Evolutionary conservation across 2,888 invertebrate genomes (phyloP), one percentile per base, ranked within the genome.

Genomic region (Drosophila diplacantha): DNA sequence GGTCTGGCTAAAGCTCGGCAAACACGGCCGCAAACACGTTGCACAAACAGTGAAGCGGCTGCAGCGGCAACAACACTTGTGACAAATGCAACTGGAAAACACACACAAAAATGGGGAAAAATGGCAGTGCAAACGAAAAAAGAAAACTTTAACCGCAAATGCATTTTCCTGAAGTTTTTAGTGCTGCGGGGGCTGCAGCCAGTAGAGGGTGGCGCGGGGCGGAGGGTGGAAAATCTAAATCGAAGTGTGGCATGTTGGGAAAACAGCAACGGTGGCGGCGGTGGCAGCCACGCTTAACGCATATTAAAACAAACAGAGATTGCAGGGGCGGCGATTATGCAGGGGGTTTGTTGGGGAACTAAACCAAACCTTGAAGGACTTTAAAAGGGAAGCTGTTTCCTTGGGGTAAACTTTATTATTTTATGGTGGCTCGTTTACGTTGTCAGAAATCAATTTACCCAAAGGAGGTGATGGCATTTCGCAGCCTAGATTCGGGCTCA

Each of bases 1-100:
- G 47, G 56, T 35, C 38, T 50, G 51, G 57, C 62, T 56, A 77
- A 81, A 81, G 78, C 83, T 73, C 47, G 50, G 65, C 82, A 78
- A 83, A 81, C 84, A 79, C 49, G 29, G 62, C 76, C 69, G 64
- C 78, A 83, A 82, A 83, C 78, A 83, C 78, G 78, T 79, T 83
- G 82, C 78, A 81, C 78, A 83, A 79, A 79, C 80, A 78, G 71
- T 77, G 81, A 68, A 58, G 44, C 61, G 22, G 18, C 31, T 57
- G 44, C 76, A 38, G 44, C 41, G 38, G 31, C 44, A 64, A n/a
- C 76, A 44, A 22, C 53, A 51, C 53, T 69, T 49, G 67, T 69
- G 70, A 69, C 71, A 68, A 70, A 68, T 62, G 70, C 70, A 62
- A 41, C 63, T 38, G 26, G 37, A 49, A 59, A 54, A 53, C 22